phyloP scores from a whole-genome alignment of 2,113 vertebrate genomes.

The Chaetops frenatus region DNA sequence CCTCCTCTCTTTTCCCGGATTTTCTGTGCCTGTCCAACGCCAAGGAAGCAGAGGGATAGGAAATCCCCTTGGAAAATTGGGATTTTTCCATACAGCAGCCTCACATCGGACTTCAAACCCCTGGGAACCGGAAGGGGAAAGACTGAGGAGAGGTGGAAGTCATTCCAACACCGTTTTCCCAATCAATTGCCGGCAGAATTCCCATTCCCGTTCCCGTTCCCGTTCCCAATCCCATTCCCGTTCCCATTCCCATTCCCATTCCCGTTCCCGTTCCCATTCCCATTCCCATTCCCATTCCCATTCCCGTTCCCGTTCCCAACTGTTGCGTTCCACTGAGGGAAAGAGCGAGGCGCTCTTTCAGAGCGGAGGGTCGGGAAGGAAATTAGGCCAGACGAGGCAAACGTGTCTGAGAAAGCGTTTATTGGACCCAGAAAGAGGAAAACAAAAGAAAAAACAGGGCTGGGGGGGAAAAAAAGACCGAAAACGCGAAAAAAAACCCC shows the following conservation, averaged over 20 bases:
- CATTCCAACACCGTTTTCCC: background rate
- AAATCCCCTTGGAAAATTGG: no score
- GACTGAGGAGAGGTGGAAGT: background rate
- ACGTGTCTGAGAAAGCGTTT: rapidly evolving
- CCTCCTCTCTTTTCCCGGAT: background rate
- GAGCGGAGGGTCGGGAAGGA: rapidly evolving
- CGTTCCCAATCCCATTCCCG: no score
- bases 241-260: no score
- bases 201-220: no score
- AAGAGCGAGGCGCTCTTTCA: rapidly evolving
- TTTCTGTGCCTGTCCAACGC: rapidly evolving
- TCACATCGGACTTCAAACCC: background rate
- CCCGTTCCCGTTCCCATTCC: no score
- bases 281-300: no score
- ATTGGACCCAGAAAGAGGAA: no score
- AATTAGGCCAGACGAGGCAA: rapidly evolving
- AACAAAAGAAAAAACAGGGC: background rate
- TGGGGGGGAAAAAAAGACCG: background rate
- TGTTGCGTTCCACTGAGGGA: background rate
- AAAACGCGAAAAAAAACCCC: no score
- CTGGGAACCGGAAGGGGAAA: background rate
- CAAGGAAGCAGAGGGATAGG: background rate
- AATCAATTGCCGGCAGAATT: background rate
- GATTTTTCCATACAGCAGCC: background rate
- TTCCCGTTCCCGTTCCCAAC: no score